Conservation (phyloP, 2,888 invertebrate species). For the Brenthis daphne region DNA sequence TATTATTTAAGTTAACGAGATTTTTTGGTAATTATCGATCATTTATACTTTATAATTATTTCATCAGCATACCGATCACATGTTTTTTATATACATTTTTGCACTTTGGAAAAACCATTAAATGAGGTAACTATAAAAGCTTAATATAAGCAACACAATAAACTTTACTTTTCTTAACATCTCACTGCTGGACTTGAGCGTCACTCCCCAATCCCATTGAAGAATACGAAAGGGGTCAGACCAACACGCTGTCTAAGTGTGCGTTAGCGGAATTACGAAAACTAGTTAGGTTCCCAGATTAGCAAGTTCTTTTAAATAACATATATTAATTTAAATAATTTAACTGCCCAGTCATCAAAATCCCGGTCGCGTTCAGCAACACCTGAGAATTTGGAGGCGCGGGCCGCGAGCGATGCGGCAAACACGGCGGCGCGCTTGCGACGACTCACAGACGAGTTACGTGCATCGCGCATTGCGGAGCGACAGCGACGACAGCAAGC, state of each 20-base stretch:
- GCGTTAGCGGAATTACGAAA: no score
- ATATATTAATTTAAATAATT: no score
- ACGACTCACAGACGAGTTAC: constrained; percentile 87
- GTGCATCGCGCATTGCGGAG: constrained; percentile 77
- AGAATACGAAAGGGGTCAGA: no score
- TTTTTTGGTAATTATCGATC: no score
- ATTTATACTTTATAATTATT: neutral
- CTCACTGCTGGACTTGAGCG: no score
- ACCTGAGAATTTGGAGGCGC: constrained; percentile 80
- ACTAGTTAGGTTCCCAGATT: no score
- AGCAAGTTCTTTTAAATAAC: no score
- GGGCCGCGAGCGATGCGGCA: constrained; percentile 52
- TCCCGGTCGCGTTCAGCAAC: constrained; percentile 86
- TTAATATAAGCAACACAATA: no score
- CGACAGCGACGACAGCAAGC: constrained; percentile 68
- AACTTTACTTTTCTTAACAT: no score
- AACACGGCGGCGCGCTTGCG: constrained; percentile 84
- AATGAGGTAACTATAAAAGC: neutral
- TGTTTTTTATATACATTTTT: neutral
- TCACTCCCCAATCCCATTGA: no score
- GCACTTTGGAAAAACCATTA: neutral
- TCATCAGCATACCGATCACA: neutral
- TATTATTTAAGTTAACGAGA: neutral
- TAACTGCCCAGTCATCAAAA: constrained; percentile 80
- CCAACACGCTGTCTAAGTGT: no score